Base-by-base conservation (phyloP, 2,888 invertebrate genomes). In the Glomeris marginata region DNA sequence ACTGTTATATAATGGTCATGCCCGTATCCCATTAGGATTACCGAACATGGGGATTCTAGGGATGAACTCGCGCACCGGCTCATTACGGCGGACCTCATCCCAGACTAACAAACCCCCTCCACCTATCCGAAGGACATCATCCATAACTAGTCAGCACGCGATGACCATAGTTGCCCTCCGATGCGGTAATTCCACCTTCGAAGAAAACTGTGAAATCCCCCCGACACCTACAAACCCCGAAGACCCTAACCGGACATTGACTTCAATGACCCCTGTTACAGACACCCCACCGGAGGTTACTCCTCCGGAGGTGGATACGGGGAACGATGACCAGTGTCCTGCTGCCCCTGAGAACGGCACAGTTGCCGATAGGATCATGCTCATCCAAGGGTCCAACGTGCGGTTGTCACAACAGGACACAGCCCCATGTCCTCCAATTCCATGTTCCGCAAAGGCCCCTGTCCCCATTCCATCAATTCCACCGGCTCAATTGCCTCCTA, bases 91-190 rank as follows among this genome's bases (percentile, higher is more conserved):
- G 11, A 42, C 42, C 20, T 42, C 38, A 15, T 53, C 53, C 13
- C 53, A 53, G 34, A 50, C 45, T 13, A 45, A 52, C 16, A 78
- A 84, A 65, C 87, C 86, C 36, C 83, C 85, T 54, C 86, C 87
- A 35, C 86, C 87, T 0, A 81, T 86, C 41, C 72, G 88, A 46
- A 73, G 87, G 38, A 86, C 86, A 0, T 84, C 87, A 0, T 75
- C 76, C 11, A 74, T 77, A 49, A 52, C 41, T 10, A 53, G 53
- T 36, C 53, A 53, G 22, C 53, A 53, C 33, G 51, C 53, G 2
- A 33, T 53, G 35, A 41, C 51, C 11, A 47, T 51, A 13, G 53
- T 41, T 8, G 38, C 41, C 13, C 20, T 51, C 10, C 38, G 51
- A 13, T 45, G 28, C 28, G 28, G 28, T 8, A 28, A 28, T 8